phyloP scores from a whole-genome alignment of 2,113 vertebrate species.

The human (Homo sapiens) region GRCh38 chr16:58797001-58797500 shows the following conservation, averaged over 20 bases:
- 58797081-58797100: too few relatives aligned
- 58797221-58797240: background rate
- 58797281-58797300: background rate
- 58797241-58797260: background rate
- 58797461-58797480: background rate
- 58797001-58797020: too few relatives aligned
- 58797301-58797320: background rate
- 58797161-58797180: too few relatives aligned
- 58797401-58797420: background rate
- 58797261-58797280: background rate
- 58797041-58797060: too few relatives aligned
- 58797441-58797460: background rate
- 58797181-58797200: too few relatives aligned
- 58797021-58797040: too few relatives aligned
- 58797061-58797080: too few relatives aligned
- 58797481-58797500: background rate
- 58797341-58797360: background rate
- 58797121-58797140: too few relatives aligned
- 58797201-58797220: background rate
- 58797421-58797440: background rate
- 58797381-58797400: background rate
- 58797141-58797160: too few relatives aligned
- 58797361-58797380: background rate
- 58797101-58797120: too few relatives aligned
- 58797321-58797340: background rate